Conservation (phyloP, 2,888 invertebrate species). For the Phlogophora meticulosa region DNA sequence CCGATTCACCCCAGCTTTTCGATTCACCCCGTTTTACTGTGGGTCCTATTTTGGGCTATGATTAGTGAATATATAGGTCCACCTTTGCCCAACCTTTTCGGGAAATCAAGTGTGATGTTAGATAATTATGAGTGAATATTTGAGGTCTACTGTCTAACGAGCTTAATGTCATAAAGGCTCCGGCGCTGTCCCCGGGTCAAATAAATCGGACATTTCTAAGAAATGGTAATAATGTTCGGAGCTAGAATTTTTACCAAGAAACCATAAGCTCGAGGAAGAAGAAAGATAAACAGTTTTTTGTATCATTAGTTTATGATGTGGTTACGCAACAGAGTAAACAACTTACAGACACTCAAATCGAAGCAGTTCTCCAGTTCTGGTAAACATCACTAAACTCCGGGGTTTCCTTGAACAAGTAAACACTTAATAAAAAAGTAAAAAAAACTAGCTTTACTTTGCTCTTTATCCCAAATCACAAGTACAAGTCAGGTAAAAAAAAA, state of each 20-base stretch:
- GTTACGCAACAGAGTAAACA: conserved; percentile 21
- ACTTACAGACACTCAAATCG: not conserved
- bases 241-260: not conserved
- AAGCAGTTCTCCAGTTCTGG: conserved; percentile 21
- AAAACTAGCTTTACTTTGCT: not conserved
- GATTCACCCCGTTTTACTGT: too few species aligned
- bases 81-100: too few species aligned
- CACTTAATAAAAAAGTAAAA: not conserved
- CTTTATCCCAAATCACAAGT: too few species aligned
- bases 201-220: not conserved
- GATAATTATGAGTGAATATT: too few species aligned
- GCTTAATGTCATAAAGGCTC: too few species aligned
- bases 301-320: not conserved
- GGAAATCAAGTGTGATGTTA: too few species aligned
- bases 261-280: not conserved
- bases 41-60: too few species aligned
- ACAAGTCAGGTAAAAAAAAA: too few species aligned
- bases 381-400: conserved; percentile 20
- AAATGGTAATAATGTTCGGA: not conserved
- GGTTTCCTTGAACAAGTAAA: conserved; percentile 12
- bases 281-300: conserved; percentile 21
- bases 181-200: too few species aligned
- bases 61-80: too few species aligned
- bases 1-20: too few species aligned
- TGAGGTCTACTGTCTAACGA: too few species aligned